Evolutionary conservation across 2,113 vertebrate genomes (phyloP).

Genomic region (Sceloporus undulatus): DNA sequence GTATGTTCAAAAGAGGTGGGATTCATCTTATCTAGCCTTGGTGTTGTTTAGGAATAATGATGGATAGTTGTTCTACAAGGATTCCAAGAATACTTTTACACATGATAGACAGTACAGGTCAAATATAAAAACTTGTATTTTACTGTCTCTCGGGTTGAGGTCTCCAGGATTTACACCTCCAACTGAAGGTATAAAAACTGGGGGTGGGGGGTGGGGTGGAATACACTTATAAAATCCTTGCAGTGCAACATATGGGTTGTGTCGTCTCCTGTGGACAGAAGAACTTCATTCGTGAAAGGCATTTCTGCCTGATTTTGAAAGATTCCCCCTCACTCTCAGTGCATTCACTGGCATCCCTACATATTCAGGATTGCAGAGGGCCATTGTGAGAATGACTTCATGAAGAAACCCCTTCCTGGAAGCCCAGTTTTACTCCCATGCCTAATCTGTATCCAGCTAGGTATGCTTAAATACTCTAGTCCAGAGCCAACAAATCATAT

Average conservation of each 20-base stretch:
- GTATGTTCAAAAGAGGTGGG: conserved; percentile 23
- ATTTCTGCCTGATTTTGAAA: no score
- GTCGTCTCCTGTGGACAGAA: neutral
- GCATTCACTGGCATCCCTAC: no score
- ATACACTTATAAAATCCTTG: neutral
- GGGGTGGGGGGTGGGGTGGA: no score
- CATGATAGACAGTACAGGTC: neutral
- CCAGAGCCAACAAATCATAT: neutral
- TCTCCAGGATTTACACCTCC: neutral
- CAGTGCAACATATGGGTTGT: neutral
- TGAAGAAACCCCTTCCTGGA: no score
- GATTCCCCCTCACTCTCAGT: no score
- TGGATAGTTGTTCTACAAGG: conserved; percentile 13
- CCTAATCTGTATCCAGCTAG: no score
- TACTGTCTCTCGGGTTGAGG: neutral
- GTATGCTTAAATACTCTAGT: neutral
- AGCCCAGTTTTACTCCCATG: no score
- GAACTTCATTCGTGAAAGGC: neutral
- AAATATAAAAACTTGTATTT: neutral
- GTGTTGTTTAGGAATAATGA: neutral
- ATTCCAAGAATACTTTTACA: neutral
- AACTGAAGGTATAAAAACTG: neutral
- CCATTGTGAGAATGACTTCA: no score
- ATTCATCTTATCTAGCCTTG: neutral
- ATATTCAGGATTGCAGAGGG: no score